A percentile compares a stretch with the other conserved stretches of the same genome.
These are phyloP conservation scores for Semaprochilodus insignis DNA, from an alignment of 2,797 vertebrate species.

Conservation along the genomic window DNA sequence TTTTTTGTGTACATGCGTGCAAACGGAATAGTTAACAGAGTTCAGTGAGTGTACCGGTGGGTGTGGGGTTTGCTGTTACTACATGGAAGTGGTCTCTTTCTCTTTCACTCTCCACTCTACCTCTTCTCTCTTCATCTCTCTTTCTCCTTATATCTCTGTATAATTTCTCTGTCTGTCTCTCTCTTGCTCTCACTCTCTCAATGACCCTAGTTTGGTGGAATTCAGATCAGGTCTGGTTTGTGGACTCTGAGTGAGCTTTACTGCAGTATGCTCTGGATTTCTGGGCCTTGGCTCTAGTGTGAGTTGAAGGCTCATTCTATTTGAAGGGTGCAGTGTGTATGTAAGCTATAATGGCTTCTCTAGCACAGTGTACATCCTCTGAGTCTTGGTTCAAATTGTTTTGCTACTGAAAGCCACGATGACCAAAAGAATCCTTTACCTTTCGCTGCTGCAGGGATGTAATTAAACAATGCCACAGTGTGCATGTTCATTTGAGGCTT, in stretches of 20 bases:
- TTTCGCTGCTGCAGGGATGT: slow-evolving; percentile 7
- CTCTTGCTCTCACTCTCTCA: not conserved
- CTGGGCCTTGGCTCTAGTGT: slow-evolving; percentile 27
- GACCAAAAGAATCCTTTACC: slow-evolving; percentile 56
- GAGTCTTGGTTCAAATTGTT: slow-evolving; percentile 28
- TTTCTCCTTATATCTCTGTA: not conserved
- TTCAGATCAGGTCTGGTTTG: not conserved
- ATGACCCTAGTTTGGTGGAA: no score
- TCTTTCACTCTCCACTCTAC: not conserved
- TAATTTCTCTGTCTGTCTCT: no score
- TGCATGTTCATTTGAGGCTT: not conserved
- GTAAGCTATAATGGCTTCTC: slow-evolving; percentile 71
- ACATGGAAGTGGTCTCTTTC: not conserved
- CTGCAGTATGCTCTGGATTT: slow-evolving; percentile 1
- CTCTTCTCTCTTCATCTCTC: not conserved
- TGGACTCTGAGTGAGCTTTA: slow-evolving; percentile 1
- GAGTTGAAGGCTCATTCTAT: slow-evolving; percentile 52
- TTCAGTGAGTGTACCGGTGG: not conserved
- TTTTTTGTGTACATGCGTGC: slow-evolving; percentile 64
- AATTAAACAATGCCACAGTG: not conserved
- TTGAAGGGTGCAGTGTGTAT: slow-evolving; percentile 67
- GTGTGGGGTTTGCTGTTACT: not conserved
- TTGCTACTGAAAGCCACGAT: slow-evolving; percentile 43
- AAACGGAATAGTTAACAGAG: slow-evolving; percentile 46
- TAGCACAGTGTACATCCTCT: slow-evolving; percentile 69